Evolutionary conservation across 2,113 vertebrate genomes (phyloP), one percentile per base, ranked within the genome.

Genomic region (Elgaria multicarinata): DNA sequence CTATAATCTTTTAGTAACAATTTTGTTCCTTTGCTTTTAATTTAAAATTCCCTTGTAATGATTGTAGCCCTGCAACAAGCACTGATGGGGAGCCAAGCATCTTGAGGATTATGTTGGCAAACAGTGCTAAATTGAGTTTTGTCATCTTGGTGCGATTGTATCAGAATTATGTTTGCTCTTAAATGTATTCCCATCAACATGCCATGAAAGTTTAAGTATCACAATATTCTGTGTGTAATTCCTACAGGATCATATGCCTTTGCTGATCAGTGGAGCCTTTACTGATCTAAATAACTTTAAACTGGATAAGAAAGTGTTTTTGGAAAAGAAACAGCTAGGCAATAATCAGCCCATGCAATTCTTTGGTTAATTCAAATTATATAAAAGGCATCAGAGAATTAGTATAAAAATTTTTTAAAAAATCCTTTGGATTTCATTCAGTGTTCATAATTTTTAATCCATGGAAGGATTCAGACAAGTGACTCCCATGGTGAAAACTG

Each of bases 81-180:
- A 31, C 5, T 78, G 89, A 46, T 64, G 69, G 87, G 78, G 67
- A 77, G 78, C n/a, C 86, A 85, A 58, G 46, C 64, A 85, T 79
- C 62, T 85, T 84, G 55, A 85, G 53, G 83, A 20, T 67, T 83
- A 0, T 0, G 28, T 62, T 77, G 36, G 39, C 72, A 80, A 77
- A 91, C 28, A 94, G 36, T n/a, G 83, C 7, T 0, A 0, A 78
- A 93, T 46, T 67, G 55, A 62, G 84, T 87, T 69, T 89, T 64
- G 79, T 69, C 83, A 78, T 91, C 77, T n/a, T 84, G 55, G 42
- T 88, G 4, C 89, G 16, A 66, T 91, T 91, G 39, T 62, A 50
- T 86, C 88, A 92, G 78, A 92, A 92, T 92, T 87, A 82, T 58
- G 74, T 82, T 92, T 90, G 42, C 80, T 93, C 93, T 91, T 94